Evolutionary conservation across 2,797 vertebrate species (phyloP), one percentile per base, ranked within the genome.

Genomic region (Xenentodon cancila): DNA sequence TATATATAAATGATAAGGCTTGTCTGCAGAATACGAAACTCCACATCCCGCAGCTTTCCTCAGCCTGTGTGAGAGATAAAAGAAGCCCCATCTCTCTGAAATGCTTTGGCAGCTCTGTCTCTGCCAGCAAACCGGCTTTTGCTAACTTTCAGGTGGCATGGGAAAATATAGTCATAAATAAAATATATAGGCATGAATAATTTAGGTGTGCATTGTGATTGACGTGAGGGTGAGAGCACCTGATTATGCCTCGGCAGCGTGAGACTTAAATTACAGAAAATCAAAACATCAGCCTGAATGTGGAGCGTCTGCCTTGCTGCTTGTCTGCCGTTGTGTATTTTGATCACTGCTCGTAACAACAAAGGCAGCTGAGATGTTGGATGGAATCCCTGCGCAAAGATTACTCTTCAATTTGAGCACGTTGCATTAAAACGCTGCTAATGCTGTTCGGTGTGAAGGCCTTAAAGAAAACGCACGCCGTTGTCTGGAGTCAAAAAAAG

Each of bases 121-220:
- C 90, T 92, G 87, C 86, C 90, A 84, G 84, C 86, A 79, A 81
- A 81, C 71, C 51, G 51, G 75, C 86, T 89, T 89, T 84, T 84
- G 80, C 80, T 68, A 92, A 93, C 88, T 92, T 93, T 88, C 81
- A 88, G 86, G 87, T 91, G 81, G 86, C 92, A 89, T 90, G 89
- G 91, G 92, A 91, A 93, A 93, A 93, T 90, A 79, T 64, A 86
- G 80, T 89, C 89, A 92, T 94, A 92, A 92, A 94, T 93, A 92
- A 93, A 93, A 92, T 86, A 93, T 88, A 79, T 58, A 74, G 59
- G 30, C 64, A 84, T 94, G 90, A 94, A 94, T 94, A 90, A 93
- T 94, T 93, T 85, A 93, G 83, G 53, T 42, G 56, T 84, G 91
- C 81, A 73, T 88, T 91, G 89, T 93, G 92, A 94, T 92, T 94